Conservation (phyloP, 1,140 invertebrate genomes). For the Metaphire vulgaris region DNA sequence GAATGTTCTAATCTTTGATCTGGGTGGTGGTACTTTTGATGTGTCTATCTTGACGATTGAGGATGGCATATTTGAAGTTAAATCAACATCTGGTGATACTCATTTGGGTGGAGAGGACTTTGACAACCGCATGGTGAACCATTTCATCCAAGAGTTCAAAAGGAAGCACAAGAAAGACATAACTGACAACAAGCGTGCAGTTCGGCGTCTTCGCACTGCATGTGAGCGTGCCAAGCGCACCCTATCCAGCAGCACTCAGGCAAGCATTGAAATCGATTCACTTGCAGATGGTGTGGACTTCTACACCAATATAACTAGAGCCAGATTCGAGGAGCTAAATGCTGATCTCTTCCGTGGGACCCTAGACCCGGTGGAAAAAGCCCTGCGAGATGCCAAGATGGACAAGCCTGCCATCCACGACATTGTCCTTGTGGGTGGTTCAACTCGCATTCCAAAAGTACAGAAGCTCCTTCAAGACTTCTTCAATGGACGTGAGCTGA, state of each 20-base stretch:
- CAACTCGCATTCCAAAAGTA: constrained; percentile 95
- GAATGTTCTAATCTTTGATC: constrained; percentile 70
- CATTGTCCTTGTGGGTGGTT: constrained; percentile 93
- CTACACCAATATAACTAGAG: constrained; percentile 88
- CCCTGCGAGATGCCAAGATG: constrained; percentile 84
- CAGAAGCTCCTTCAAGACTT: constrained; percentile 67
- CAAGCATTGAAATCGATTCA: constrained; percentile 70
- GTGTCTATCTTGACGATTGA: constrained; percentile 91
- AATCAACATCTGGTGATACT: constrained; percentile 93
- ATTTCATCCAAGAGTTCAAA: constrained; percentile 95
- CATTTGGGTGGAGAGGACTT: constrained; percentile 98
- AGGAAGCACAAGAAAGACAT: constrained; percentile 94
- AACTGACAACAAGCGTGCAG: constrained; percentile 76
- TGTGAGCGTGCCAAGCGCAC: constrained; percentile 94
- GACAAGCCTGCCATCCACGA: constrained; percentile 86
- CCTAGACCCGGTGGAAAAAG: constrained; percentile 90
- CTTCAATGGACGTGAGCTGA: constrained; percentile 93
- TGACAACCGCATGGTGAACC: constrained; percentile 93
- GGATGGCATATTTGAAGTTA: constrained; percentile 89
- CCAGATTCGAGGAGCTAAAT: constrained; percentile 64
- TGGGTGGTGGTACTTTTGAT: constrained; percentile 96
- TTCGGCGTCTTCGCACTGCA: constrained; percentile 81
- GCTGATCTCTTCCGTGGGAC: constrained; percentile 80
- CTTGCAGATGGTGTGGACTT: constrained; percentile 92
- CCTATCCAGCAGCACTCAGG: constrained; percentile 85